Percentiles rank a stretch among this genome's conserved stretches.
Conservation (phyloP, 2,113 vertebrate genomes). For the Canis aureus region DNA sequence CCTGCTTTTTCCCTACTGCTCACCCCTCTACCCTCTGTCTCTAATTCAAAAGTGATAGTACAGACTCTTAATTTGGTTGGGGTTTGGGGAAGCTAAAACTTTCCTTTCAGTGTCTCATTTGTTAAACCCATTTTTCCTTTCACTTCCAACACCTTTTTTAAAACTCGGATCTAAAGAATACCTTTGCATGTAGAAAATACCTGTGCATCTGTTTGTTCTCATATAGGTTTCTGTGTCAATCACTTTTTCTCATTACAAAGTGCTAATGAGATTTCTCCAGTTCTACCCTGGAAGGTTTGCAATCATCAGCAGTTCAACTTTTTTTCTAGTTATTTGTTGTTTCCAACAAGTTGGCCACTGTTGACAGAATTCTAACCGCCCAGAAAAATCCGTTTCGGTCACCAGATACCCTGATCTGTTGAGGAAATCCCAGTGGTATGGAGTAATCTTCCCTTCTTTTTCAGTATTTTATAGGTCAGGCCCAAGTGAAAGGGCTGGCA, state of each 20-base stretch:
- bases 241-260: not conserved
- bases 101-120: not conserved
- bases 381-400: conserved; percentile 29
- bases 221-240: not conserved
- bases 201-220: not conserved
- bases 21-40: not conserved
- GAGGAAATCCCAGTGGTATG: not conserved
- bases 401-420: not conserved
- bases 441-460: not conserved
- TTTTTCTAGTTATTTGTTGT: not conserved
- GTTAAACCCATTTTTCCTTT: not conserved
- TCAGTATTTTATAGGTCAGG: not conserved
- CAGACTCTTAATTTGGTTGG: not conserved
- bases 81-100: not conserved
- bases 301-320: not conserved
- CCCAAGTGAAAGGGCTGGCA: not conserved
- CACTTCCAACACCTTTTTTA: not conserved
- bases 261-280: not conserved
- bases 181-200: not conserved
- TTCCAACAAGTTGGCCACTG: not conserved
- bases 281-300: not conserved
- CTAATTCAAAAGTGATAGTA: not conserved
- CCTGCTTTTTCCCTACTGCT: not conserved
- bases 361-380: not conserved
- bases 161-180: not conserved